A percentile compares a stretch with the other conserved stretches of the same genome.
phyloP scores from a whole-genome alignment of 2,113 vertebrate species.

The Hystrix cristata region DNA sequence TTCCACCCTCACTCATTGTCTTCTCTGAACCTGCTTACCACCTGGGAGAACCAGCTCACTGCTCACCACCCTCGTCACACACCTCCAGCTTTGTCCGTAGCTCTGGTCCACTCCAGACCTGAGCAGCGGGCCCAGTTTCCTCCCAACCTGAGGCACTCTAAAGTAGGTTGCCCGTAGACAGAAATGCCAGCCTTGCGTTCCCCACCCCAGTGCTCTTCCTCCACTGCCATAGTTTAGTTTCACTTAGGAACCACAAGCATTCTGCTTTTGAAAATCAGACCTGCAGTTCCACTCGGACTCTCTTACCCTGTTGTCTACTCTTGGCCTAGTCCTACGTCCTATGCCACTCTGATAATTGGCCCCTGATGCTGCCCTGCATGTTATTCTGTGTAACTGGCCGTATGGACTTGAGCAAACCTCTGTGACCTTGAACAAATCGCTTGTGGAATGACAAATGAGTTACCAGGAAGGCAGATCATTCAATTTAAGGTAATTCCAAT shows the following conservation, averaged over 20 bases:
- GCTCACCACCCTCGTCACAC: not conserved
- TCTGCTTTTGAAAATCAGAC: not conserved
- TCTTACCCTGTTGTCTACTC: not conserved
- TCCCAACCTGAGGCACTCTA: not conserved
- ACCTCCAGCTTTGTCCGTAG: not conserved
- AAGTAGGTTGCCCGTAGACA: not conserved
- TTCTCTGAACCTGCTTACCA: not conserved
- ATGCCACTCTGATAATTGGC: rapidly evolving
- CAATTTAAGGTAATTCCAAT: not conserved
- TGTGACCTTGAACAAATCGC: not conserved
- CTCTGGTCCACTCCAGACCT: too few relatives aligned
- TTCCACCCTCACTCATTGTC: not conserved
- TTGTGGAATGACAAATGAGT: not conserved
- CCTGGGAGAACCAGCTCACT: not conserved
- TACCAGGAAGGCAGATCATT: not conserved
- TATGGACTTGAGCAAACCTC: not conserved
- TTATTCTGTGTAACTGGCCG: not conserved
- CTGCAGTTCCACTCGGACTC: not conserved
- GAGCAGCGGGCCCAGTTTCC: not conserved
- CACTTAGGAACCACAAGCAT: not conserved
- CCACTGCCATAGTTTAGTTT: not conserved
- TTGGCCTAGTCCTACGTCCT: not conserved
- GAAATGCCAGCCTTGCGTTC: rapidly evolving
- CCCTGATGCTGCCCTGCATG: not conserved
- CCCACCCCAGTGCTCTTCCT: too few relatives aligned